Evolutionary conservation across 2,797 vertebrate genomes (phyloP), one percentile per base, ranked within the genome.

Genomic region (Synanceia verrucosa): DNA sequence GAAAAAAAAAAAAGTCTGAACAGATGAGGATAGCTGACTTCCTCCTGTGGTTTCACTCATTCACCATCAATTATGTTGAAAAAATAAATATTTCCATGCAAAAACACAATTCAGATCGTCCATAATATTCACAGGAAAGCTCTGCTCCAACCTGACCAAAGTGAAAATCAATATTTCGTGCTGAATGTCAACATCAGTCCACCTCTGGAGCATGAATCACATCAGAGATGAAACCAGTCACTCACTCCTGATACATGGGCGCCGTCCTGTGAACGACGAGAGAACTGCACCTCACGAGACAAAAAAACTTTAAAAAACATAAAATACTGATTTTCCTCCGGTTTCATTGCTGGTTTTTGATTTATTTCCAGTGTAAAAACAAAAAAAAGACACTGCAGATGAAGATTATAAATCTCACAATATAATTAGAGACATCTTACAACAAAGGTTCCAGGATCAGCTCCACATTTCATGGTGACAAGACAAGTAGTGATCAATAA

Each of bases 351-450:
- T 51, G 47, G 36, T 16, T 2, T 9, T 3, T 0, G 18, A 62
- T 78, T 84, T 50, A 80, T 78, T 82, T 51, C 28, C 21, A 61
- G 21, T 52, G 41, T 33, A 41, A 46, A 67, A 68, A 52, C 52
- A 33, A 14, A 2, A 39, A 21, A 3, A 52, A 39, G 24, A 11
- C 14, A 18, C 4, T 2, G 33, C 13, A 23, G 8, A 37, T 56
- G 3, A 14, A 33, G 19, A 50, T 44, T 11, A 26, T 14, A 34
- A 21, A 59, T 24, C 18, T 29, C 13, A 16, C 10, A 56, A 9
- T 2, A 4, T 9, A 37, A 46, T 34, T 52, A 16, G 4, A 70
- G 23, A 39, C 26, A 34, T 12, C 6, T 4, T 61, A 33, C 19
- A 36, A 1, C 12, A 55, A 16, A 7, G 14, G 26, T 13, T 29